Evolutionary conservation across 2,113 vertebrate species (phyloP).

Genomic region (Poicephalus meyeri): DNA sequence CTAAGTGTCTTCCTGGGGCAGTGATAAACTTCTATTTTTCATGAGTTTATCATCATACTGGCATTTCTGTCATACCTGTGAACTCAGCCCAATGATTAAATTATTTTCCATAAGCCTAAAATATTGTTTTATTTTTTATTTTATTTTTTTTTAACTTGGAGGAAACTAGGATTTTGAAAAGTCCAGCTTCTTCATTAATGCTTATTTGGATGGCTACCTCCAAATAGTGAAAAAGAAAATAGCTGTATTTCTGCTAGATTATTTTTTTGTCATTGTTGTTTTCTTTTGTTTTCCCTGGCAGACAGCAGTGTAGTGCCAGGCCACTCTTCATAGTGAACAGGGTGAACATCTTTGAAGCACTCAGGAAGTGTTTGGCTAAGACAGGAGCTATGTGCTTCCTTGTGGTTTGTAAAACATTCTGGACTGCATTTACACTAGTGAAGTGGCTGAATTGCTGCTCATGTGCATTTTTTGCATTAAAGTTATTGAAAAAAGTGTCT

Average conservation of each 20-base stretch:
- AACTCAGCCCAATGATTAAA: neutral
- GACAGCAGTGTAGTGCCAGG: neutral
- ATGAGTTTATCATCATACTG: neutral
- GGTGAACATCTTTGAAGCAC: neutral
- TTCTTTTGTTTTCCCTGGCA: neutral
- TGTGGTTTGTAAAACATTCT: neutral
- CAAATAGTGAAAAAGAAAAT: neutral
- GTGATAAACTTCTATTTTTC: slow-evolving; percentile 1
- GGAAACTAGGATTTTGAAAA: neutral
- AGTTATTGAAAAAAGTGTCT: neutral
- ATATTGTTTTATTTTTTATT: neutral
- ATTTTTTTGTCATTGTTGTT: neutral
- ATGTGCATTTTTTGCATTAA: neutral
- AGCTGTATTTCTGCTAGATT: neutral
- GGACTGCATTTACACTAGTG: neutral
- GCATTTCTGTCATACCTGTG: neutral
- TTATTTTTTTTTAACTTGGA: neutral
- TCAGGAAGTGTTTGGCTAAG: neutral
- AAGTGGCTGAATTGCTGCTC: neutral
- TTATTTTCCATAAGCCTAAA: neutral
- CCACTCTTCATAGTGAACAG: neutral
- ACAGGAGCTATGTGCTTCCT: neutral
- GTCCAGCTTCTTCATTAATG: neutral
- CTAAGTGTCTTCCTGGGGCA: neutral
- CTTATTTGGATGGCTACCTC: neutral